phyloP scores from a whole-genome alignment of 2,113 vertebrate genomes.

The Hiodon tergisus region DNA sequence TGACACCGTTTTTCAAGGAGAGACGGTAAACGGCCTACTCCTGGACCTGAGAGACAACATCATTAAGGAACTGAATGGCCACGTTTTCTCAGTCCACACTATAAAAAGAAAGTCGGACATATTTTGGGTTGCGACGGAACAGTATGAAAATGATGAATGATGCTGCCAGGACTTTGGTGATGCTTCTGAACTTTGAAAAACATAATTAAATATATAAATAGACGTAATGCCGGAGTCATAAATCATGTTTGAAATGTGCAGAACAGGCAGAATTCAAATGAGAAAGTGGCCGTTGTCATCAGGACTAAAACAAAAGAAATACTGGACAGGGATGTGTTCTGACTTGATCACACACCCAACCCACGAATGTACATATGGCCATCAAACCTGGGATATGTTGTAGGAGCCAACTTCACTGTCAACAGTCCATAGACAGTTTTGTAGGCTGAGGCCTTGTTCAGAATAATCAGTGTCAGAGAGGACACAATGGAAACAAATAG shows the following conservation, averaged over 20 bases:
- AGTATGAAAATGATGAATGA: constrained; percentile 23
- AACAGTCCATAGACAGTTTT: not conserved
- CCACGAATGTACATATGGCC: not conserved
- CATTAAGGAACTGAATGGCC: constrained; percentile 10
- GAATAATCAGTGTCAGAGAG: not conserved
- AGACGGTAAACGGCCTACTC: not conserved
- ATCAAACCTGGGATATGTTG: not conserved
- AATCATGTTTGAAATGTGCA: constrained; percentile 24
- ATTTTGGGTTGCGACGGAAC: constrained; percentile 5
- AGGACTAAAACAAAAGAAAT: constrained; percentile 16
- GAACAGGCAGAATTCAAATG: constrained; percentile 24
- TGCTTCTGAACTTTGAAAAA: constrained; percentile 21
- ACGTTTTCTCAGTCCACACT: not conserved
- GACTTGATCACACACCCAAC: constrained; percentile 1
- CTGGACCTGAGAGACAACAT: constrained; percentile 7
- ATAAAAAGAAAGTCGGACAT: not conserved
- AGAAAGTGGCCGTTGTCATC: constrained; percentile 15
- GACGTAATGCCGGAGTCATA: constrained; percentile 20
- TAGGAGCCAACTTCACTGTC: not conserved
- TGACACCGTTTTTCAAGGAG: not conserved
- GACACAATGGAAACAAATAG: not conserved
- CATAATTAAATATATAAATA: constrained; percentile 18
- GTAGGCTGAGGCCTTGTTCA: not conserved
- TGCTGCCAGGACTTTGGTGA: constrained; percentile 18
- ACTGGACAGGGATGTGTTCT: constrained; percentile 20